Evolutionary conservation across 2,113 vertebrate genomes (phyloP).

Genomic region (Menidia beryllina): DNA sequence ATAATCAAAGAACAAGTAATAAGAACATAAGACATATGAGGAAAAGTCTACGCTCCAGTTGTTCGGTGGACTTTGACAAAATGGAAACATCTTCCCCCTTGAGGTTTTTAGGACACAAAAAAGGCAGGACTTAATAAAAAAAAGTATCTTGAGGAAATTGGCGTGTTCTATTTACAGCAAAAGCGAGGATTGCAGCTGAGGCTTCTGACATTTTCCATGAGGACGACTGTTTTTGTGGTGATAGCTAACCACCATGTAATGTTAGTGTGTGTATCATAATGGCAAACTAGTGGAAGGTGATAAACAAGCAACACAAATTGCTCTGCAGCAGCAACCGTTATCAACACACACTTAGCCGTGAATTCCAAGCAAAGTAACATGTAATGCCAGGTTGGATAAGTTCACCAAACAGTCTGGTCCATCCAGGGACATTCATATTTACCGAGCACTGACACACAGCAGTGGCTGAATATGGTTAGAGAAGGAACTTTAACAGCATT

Average conservation of each 20-base stretch:
- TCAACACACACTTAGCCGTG: background rate
- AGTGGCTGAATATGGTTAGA: background rate
- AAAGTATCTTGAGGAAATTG: background rate
- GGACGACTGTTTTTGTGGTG: background rate
- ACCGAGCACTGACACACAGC: background rate
- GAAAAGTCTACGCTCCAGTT: too few relatives aligned
- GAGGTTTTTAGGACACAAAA: background rate
- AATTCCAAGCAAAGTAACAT: background rate
- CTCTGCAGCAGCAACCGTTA: background rate
- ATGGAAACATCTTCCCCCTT: too few relatives aligned
- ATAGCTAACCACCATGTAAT: background rate
- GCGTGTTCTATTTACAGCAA: background rate
- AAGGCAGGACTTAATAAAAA: background rate
- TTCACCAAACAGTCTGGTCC: background rate
- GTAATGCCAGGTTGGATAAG: background rate
- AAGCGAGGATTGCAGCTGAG: background rate
- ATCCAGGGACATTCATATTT: background rate
- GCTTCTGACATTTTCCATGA: background rate
- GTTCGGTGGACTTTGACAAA: too few relatives aligned
- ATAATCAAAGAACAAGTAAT: too few relatives aligned
- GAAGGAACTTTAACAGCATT: background rate
- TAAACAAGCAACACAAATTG: background rate
- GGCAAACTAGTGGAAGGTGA: background rate
- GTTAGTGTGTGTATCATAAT: background rate
- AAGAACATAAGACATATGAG: too few relatives aligned